Percentiles rank a stretch among this genome's conserved stretches.
phyloP scores from a whole-genome alignment of 2,888 invertebrate genomes.

The Drosophila mettleri region DNA sequence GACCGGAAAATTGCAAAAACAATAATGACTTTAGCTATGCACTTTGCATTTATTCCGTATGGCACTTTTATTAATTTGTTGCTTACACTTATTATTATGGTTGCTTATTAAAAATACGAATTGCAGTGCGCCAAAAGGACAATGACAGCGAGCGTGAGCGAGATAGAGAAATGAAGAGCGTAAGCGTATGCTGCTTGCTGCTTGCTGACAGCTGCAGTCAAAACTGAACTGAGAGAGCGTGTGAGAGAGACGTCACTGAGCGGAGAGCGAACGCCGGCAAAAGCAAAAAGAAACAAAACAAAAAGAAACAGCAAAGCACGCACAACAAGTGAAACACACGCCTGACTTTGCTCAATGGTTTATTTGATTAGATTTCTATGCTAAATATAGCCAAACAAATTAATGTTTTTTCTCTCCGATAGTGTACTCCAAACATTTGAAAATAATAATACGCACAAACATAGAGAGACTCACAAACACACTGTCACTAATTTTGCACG shows the following conservation, averaged over 20 bases:
- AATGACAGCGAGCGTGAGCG: constrained; percentile 42
- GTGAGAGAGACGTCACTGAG: background rate
- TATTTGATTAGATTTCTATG: constrained; percentile 39
- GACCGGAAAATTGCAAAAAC: constrained; percentile 26
- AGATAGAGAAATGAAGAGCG: constrained; percentile 15
- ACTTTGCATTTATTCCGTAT: constrained; percentile 10
- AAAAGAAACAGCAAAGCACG: constrained; percentile 16
- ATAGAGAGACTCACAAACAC: background rate
- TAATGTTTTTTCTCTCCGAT: constrained; percentile 9
- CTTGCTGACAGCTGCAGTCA: constrained; percentile 34
- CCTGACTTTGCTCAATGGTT: constrained; percentile 24
- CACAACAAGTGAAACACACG: constrained; percentile 68
- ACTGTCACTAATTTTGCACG: constrained; percentile 22
- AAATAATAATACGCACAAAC: constrained; percentile 17
- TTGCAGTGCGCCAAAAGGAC: constrained; percentile 48
- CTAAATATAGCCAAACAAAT: constrained; percentile 29
- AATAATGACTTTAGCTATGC: constrained; percentile 12
- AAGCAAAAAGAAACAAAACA: constrained; percentile 25
- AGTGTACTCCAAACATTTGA: constrained; percentile 16
- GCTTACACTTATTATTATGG: constrained; percentile 50
- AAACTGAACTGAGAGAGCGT: constrained; percentile 21
- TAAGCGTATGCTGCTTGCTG: background rate
- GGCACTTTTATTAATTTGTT: constrained; percentile 34
- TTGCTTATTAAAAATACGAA: constrained; percentile 38
- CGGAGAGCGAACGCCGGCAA: constrained; percentile 38